Base-by-base conservation (phyloP, 2,113 vertebrate species). In the Ammodytes dubius region DNA sequence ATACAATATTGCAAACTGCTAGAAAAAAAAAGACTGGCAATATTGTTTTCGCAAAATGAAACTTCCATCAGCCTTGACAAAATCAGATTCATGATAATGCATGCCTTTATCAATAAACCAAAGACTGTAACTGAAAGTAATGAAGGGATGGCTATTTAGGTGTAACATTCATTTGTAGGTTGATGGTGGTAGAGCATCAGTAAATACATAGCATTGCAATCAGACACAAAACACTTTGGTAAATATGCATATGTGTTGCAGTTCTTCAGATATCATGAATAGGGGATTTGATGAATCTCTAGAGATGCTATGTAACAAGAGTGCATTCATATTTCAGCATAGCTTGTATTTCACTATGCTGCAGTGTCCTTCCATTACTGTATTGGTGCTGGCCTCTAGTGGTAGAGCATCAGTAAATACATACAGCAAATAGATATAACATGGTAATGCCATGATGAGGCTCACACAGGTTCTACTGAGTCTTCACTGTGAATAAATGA, bases 371-470 rank as follows among this genome's bases (percentile, higher is more conserved):
- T 58, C 46, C 19, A 80, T 84, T 63, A 9, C 46, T 84, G 70
- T 52, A 57, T 43, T 42, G 70, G 47, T 81, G 86, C 89, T 91
- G 91, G 90, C 87, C 71, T 77, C 91, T 93, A 84, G 83, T 86
- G 92, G 81, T 0, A 9, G 4, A 77, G n/a, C 46, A 54, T 47
- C 7, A 53, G 61, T 4, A 50, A 45, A 14, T 27, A 27, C 27
- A 65, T 39, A 64, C 42, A 49, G 10, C 1, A 6, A 17, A n/a
- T 4, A 6, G 1, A 70, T 4, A 12, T 5, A 8, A 53, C n/a
- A 58, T 2, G 15, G 35, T 45, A n/a, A 4, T 58, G 19, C 7
- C 12, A 40, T 27, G 27, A 27, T 4, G n/a, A 9, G 6, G 15
- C 3, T 52, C 7, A 45, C 11, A n/a, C 15, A 19, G 14, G 13